phyloP scores from a whole-genome alignment of 2,888 invertebrate species.

The Oscheius sp. region DNA sequence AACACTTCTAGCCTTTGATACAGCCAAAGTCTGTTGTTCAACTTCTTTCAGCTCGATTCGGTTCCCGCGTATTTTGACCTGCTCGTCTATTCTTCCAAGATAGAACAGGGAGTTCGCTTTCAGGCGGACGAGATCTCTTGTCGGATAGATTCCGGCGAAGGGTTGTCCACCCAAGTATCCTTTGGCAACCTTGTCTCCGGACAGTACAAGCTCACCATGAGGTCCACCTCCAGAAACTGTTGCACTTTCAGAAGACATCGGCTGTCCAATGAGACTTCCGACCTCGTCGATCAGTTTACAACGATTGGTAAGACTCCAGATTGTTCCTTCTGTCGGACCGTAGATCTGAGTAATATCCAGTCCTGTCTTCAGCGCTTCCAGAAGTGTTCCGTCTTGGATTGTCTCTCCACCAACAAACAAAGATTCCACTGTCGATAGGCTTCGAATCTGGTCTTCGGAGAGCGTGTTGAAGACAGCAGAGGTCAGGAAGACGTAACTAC shows the following conservation, averaged over 20 bases:
- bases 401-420: slow-evolving; percentile 69
- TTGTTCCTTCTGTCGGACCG: slow-evolving; percentile 69
- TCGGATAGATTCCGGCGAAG: slow-evolving; percentile 36
- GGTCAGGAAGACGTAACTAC: slow-evolving; percentile 59
- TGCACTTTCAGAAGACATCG: slow-evolving; percentile 44
- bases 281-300: slow-evolving; percentile 33
- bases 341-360: slow-evolving; percentile 62
- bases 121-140: slow-evolving; percentile 49
- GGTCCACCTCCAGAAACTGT: slow-evolving; percentile 6
- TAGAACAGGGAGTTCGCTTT: slow-evolving; percentile 34
- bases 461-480: slow-evolving; percentile 67
- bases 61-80: slow-evolving; percentile 59
- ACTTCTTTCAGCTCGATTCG: slow-evolving; percentile 45
- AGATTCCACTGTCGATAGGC: slow-evolving; percentile 43
- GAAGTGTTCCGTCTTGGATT: slow-evolving; percentile 44
- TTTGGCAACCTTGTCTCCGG: slow-evolving; percentile 45
- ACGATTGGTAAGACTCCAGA: slow-evolving; percentile 59
- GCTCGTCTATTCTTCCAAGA: slow-evolving; percentile 59
- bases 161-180: slow-evolving; percentile 44
- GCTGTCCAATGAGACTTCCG: slow-evolving; percentile 55
- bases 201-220: slow-evolving; percentile 44
- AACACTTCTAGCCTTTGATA: slow-evolving; percentile 1
- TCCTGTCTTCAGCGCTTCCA: slow-evolving; percentile 19
- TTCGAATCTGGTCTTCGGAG: slow-evolving; percentile 40
- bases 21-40: slow-evolving; percentile 41